Evolutionary conservation across 2,888 invertebrate genomes (phyloP), one percentile per base, ranked within the genome.

Genomic region (Drosophila ustulata): DNA sequence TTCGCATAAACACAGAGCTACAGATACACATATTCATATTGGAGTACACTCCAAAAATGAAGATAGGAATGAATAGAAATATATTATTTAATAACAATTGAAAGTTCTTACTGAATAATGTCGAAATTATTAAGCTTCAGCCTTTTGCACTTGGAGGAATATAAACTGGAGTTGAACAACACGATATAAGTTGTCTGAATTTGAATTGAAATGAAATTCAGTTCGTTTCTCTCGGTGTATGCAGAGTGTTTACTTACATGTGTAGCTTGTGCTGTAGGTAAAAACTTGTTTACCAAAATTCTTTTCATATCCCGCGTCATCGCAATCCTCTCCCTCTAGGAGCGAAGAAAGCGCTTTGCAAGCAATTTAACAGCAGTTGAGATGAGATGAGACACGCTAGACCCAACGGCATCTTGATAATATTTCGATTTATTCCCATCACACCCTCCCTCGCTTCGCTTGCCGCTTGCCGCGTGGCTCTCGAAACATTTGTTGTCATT

Each of bases 351-450:
- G 71, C 58, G 58, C 57, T 71, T 68, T 51, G 57, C 50, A 58
- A 73, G 53, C 73, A 77, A 75, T 75, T 77, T 62, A 66, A 51
- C 58, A 64, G 57, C 64, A 58, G 45, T 59, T 77, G 58, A 59
- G 58, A 9, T 41, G 56, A 39, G 58, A 18, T 50, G 57, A 49
- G 47, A 57, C 57, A 50, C 46, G 67, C 83, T 74, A 83, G 85
- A 89, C 85, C 50, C 71, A 74, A 71, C 74, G 85, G 85, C 85
- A 85, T 85, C 85, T 75, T 85, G 85, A 85, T 85, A 89, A 85
- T 86, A 88, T 85, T 83, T 89, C 89, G 89, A 85, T 85, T 89
- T 89, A 88, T 89, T 64, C 67, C 50, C 74, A 41, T 46, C 30
- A 46, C 41, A 3, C 47, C 13, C 65, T 26, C 47, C 57, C 11